Base-by-base conservation (phyloP, 2,113 vertebrate genomes). In the Ceratotherium simum region DNA sequence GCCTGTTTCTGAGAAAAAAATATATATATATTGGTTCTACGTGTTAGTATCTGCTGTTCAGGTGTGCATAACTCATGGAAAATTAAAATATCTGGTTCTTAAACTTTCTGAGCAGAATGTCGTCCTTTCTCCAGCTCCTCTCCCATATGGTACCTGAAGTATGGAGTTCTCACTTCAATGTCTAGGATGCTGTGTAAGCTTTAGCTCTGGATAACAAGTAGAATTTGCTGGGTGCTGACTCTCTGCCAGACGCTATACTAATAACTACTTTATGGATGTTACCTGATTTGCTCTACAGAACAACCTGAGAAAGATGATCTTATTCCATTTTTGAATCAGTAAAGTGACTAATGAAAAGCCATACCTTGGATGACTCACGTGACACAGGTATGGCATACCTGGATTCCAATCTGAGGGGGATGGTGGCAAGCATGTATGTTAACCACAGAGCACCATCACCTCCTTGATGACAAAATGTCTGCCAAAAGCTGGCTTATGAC, bases 1-100 rank as follows among this genome's bases (percentile, higher is more conserved):
- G 20, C n/a, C n/a, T 42, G 33, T 58, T 78, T 94, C n/a, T 69
- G 65, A 54, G 60, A 36, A 42, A 73, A 79, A 73, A 48, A 48
- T n/a, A 82, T 20, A 29, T 13, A 72, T 31, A 67, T 83, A 86
- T 54, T 83, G 42, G 18, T 23, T 75, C 51, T 91, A 73, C 62
- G 56, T 96, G 46, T 36, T 89, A n/a, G 62, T 80, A 36, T 39
- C 72, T 97, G 85, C 91, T 96, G 67, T 97, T 93, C 82, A 97
- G 82, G 51, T 93, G 29, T 78, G n/a, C 27, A 84, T 76, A 56
- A 67, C 54, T 95, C 48, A 90, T 33, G 21, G 14, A 84, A 81
- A 36, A 88, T 88, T 72, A 85, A 95, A 97, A 75, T 76, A 73
- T 62, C 48, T 67, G 12, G 5, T 54, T 87, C 17, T 75, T 94